phyloP scores from a whole-genome alignment of 1,140 invertebrate genomes.

The Bradysia coprophila region DNA sequence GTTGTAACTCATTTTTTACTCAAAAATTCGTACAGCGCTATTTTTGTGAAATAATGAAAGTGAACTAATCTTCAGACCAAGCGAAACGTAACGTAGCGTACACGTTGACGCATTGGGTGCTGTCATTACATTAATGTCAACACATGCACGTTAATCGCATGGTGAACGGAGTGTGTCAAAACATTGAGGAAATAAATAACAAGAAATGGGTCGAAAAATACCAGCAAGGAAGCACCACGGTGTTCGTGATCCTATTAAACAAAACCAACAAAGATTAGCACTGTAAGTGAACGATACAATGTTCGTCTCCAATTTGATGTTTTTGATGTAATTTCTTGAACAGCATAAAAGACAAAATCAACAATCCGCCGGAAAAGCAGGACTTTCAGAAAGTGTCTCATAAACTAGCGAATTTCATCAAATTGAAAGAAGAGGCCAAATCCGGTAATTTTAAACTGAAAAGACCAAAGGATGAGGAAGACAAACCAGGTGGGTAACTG shows the following conservation, averaged over 20 bases:
- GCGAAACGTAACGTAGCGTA: too few relatives aligned
- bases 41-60: too few relatives aligned
- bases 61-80: too few relatives aligned
- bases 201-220: constrained; percentile 14
- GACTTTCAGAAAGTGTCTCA: constrained; percentile 16
- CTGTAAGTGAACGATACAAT: constrained; percentile 8
- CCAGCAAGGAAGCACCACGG: constrained; percentile 22
- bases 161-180: too few relatives aligned
- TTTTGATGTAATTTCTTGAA: background rate
- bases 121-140: too few relatives aligned
- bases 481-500: constrained; percentile 9
- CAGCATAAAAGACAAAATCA: constrained; percentile 17
- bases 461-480: constrained; percentile 12
- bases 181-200: too few relatives aligned
- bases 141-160: too few relatives aligned
- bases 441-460: constrained; percentile 5
- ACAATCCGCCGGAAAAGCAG: constrained; percentile 15
- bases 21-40: too few relatives aligned
- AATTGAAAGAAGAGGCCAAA: constrained; percentile 13
- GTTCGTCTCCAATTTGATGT: background rate
- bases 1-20: too few relatives aligned
- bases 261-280: constrained; percentile 14
- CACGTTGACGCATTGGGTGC: too few relatives aligned
- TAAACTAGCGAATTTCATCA: constrained; percentile 16
- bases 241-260: constrained; percentile 19